Evolutionary conservation across 2,797 vertebrate species (phyloP).

Genomic region (Eurystomus glaucurus): DNA sequence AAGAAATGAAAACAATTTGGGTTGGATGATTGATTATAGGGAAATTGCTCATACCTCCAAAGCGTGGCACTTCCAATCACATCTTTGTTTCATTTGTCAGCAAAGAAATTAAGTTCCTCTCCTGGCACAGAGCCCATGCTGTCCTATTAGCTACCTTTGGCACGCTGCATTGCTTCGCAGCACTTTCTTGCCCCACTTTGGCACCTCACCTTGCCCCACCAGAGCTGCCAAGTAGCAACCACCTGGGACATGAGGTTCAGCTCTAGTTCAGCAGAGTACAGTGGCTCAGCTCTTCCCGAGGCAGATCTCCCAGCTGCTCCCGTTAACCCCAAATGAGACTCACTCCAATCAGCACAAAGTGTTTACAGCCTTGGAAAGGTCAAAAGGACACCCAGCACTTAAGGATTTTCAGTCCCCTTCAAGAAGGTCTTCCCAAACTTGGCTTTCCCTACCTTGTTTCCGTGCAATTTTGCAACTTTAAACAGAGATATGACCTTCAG

Average conservation of each 20-base stretch:
- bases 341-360: background rate
- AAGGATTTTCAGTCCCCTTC: background rate
- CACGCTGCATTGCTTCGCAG: background rate
- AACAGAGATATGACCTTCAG: constrained; percentile 54
- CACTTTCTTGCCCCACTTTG: background rate
- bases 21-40: constrained; percentile 79
- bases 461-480: constrained; percentile 60
- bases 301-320: background rate
- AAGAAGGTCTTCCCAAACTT: background rate
- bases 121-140: constrained; percentile 5
- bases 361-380: background rate
- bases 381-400: background rate
- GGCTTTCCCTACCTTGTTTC: constrained; percentile 7
- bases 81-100: constrained; percentile 77
- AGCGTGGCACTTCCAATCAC: constrained; percentile 61
- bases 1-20: constrained; percentile 77
- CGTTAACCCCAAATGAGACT: background rate
- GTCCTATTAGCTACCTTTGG: background rate
- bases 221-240: background rate
- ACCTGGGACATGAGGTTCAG: background rate
- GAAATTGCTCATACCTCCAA: constrained; percentile 70
- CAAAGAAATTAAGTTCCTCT: constrained; percentile 47
- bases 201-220: background rate
- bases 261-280: background rate
- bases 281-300: background rate